These are phyloP conservation scores for Cataglyphis livida DNA, from an alignment of 2,888 invertebrate species.

Conservation along the genomic window DNA sequence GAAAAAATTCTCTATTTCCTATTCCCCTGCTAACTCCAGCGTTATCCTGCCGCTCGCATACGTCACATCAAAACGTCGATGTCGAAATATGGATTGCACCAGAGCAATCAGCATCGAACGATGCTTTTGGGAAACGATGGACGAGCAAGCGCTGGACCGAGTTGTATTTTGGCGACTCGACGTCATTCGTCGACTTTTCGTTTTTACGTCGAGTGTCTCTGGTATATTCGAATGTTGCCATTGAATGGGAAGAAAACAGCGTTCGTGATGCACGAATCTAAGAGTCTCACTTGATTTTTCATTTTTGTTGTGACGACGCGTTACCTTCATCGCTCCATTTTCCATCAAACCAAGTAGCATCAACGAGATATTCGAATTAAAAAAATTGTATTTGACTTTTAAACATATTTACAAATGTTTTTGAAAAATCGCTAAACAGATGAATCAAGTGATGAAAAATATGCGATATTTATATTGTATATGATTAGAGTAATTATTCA, in stretches of 20 bases:
- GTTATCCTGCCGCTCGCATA: slow-evolving; percentile 56
- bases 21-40: slow-evolving; percentile 36
- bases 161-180: slow-evolving; percentile 47
- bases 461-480: background rate
- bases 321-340: slow-evolving; percentile 9
- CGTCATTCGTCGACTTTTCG: slow-evolving; percentile 62
- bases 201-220: slow-evolving; percentile 62
- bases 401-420: background rate
- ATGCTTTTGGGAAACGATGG: slow-evolving; percentile 62
- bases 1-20: slow-evolving; percentile 29
- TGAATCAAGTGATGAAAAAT: background rate
- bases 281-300: slow-evolving; percentile 59
- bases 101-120: slow-evolving; percentile 71
- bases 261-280: slow-evolving; percentile 34
- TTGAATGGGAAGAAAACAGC: slow-evolving; percentile 57
- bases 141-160: slow-evolving; percentile 25
- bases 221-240: slow-evolving; percentile 60
- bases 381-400: background rate
- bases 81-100: slow-evolving; percentile 73
- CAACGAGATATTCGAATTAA: background rate
- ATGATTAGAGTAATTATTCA: background rate
- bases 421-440: background rate
- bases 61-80: slow-evolving; percentile 69
- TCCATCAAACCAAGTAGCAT: background rate
- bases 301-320: slow-evolving; percentile 39